Evolutionary conservation across 2,888 invertebrate genomes (phyloP).

Genomic region (Heliconius erato): DNA sequence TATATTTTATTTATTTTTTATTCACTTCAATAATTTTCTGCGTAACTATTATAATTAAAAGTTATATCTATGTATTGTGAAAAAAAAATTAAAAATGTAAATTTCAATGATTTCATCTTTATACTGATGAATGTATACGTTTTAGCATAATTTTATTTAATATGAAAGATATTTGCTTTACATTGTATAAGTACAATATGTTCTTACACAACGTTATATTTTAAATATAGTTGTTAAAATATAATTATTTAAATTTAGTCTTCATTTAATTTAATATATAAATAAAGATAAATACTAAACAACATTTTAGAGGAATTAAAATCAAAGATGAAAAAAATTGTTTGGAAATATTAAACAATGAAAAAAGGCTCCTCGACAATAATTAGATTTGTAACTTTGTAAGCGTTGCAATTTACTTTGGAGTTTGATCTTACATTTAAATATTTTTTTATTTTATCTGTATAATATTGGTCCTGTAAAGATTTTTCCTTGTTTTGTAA

Average conservation of each 20-base stretch:
- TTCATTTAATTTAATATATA: not conserved
- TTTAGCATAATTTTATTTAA: constrained; percentile 1
- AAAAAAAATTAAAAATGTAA: not conserved
- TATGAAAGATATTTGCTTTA: not conserved
- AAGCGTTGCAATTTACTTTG: constrained; percentile 40
- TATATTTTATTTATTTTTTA: not conserved
- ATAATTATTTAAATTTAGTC: not conserved
- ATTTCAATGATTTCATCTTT: not conserved
- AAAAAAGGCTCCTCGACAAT: constrained; percentile 74
- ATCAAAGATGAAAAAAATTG: not conserved
- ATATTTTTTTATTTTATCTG: not conserved
- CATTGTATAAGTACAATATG: not conserved
- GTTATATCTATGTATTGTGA: not conserved
- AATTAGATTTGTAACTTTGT: constrained; percentile 58
- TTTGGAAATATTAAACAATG: no score
- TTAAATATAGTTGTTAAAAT: no score
- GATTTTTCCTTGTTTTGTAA: constrained; percentile 26
- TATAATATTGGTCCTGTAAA: constrained; percentile 35
- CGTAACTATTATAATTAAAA: not conserved
- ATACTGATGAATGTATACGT: not conserved
- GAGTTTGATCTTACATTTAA: constrained; percentile 6
- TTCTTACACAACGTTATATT: not conserved
- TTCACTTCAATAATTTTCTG: not conserved
- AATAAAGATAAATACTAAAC: not conserved
- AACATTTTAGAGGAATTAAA: constrained; percentile 1